These are phyloP conservation scores for Perdita meconis DNA, from an alignment of 2,888 invertebrate species.

Conservation along the genomic window DNA sequence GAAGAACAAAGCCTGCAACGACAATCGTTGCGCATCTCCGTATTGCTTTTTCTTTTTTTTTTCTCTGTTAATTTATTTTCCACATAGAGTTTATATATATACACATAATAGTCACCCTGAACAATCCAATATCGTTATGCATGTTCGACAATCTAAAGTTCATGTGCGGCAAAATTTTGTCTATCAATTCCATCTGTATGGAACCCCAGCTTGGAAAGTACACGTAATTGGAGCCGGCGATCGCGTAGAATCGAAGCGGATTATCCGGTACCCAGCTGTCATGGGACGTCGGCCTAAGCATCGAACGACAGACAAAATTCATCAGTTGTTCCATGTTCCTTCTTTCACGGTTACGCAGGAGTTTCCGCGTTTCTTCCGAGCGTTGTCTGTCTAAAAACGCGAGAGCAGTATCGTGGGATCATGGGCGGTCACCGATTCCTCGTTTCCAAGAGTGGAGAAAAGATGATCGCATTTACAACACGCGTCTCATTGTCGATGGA, in stretches of 20 bases:
- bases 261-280: slow-evolving; percentile 66
- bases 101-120: slow-evolving; percentile 73
- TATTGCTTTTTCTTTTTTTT: slow-evolving; percentile 23
- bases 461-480: slow-evolving; percentile 25
- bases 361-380: not conserved
- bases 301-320: slow-evolving; percentile 25
- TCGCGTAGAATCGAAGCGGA: slow-evolving; percentile 69
- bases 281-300: slow-evolving; percentile 44
- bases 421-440: slow-evolving; percentile 56
- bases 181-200: slow-evolving; percentile 72
- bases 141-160: slow-evolving; percentile 69
- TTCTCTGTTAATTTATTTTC: slow-evolving; percentile 61
- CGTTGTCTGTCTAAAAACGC: slow-evolving; percentile 11
- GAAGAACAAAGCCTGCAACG: not conserved
- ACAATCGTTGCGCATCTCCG: no score
- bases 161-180: slow-evolving; percentile 74
- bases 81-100: slow-evolving; percentile 65
- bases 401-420: slow-evolving; percentile 39
- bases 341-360: slow-evolving; percentile 3
- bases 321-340: not conserved
- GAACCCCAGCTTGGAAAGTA: slow-evolving; percentile 69
- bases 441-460: slow-evolving; percentile 46
- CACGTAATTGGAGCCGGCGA: slow-evolving; percentile 76
- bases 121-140: slow-evolving; percentile 78
- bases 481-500: slow-evolving; percentile 12